phyloP scores from a whole-genome alignment of 64 coral and sea anemone genomes.

The Trachythela sp. region DNA sequence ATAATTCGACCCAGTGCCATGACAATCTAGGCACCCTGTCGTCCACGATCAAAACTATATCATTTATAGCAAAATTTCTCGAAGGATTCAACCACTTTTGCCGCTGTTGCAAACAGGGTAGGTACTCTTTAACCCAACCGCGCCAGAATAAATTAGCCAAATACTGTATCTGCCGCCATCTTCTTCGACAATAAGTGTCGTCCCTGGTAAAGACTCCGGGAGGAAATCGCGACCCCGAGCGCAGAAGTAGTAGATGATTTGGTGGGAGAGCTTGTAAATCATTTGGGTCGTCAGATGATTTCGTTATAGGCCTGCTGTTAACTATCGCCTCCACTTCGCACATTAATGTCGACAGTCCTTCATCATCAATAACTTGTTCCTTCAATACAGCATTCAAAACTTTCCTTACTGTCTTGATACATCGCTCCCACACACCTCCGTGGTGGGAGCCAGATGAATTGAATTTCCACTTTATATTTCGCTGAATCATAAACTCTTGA shows the following conservation, averaged over 20 bases:
- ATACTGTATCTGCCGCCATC: neutral
- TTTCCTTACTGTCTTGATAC: neutral
- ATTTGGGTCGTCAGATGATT: neutral
- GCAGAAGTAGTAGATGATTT: neutral
- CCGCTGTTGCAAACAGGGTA: neutral
- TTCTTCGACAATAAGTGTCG: neutral
- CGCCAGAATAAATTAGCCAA: neutral
- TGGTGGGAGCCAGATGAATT: neutral
- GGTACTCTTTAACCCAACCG: neutral
- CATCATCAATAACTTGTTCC: neutral
- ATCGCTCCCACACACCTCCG: neutral
- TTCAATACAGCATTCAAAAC: neutral
- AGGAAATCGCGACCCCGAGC: neutral
- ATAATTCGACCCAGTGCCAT: neutral
- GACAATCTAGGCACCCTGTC: neutral
- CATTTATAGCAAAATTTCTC: neutral
- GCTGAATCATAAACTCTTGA: neutral
- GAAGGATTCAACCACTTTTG: neutral
- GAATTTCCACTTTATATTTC: neutral
- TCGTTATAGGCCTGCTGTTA: neutral
- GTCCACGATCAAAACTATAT: neutral
- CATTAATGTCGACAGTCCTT: neutral
- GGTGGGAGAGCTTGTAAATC: neutral
- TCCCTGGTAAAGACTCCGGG: neutral
- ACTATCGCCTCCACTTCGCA: neutral